phyloP scores from a whole-genome alignment of 1,140 invertebrate species.

The Drosophila tropicalis region DNA sequence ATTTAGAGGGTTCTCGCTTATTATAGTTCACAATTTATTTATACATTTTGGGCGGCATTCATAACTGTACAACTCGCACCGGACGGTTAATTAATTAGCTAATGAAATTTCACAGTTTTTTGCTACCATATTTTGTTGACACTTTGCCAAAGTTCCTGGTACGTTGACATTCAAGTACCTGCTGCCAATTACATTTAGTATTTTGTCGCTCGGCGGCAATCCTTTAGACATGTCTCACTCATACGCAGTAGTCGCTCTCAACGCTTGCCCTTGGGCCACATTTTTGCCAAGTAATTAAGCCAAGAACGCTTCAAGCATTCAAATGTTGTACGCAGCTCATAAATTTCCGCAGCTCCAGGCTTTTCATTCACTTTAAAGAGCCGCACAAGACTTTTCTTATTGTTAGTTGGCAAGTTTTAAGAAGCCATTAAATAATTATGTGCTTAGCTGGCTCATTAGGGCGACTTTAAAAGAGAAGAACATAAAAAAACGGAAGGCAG shows the following conservation, averaged over 20 bases:
- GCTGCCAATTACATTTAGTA: conserved; percentile 45
- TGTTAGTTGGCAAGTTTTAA: conserved; percentile 24
- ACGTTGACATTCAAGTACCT: conserved; percentile 37
- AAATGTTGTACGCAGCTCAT: conserved; percentile 42
- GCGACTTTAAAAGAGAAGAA: conserved; percentile 7
- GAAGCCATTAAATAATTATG: conserved; percentile 55
- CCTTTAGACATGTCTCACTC: background rate
- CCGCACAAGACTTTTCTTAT: conserved; percentile 9
- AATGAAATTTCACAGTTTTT: conserved; percentile 67
- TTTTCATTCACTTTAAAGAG: conserved; percentile 26
- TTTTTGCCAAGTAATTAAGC: conserved; percentile 43
- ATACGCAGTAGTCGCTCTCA: background rate
- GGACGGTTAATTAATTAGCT: conserved; percentile 67
- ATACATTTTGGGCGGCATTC: conserved; percentile 38
- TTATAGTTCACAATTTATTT: conserved; percentile 55
- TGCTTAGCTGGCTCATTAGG: conserved; percentile 48
- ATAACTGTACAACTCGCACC: conserved; percentile 37
- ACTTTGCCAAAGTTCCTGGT: conserved; percentile 43
- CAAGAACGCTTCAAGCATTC: conserved; percentile 40
- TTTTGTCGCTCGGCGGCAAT: conserved; percentile 3
- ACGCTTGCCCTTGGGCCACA: conserved; percentile 18
- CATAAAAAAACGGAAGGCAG: background rate
- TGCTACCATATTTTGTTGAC: conserved; percentile 55
- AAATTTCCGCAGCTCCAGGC: conserved; percentile 27
- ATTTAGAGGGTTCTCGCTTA: conserved; percentile 43